Percentiles rank a stretch among this genome's conserved stretches.
Conservation (phyloP, 1,140 invertebrate genomes). For the Akabosia matsudoensis region DNA sequence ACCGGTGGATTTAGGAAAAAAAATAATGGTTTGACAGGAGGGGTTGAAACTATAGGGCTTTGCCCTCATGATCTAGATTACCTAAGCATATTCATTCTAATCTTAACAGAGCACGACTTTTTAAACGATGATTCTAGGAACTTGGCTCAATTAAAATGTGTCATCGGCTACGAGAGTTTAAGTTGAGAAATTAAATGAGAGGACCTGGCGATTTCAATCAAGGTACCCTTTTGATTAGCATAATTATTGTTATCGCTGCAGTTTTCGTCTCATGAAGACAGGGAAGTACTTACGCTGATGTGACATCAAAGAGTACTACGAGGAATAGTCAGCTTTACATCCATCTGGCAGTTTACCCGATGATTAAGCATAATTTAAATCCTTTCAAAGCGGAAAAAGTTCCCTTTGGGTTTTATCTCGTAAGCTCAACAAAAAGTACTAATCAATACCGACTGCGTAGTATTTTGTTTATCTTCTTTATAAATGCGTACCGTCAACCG, state of each 20-base stretch:
- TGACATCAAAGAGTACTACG: neutral
- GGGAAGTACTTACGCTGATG: neutral
- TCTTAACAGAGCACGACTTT: slow-evolving; percentile 1
- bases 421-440: too few relatives aligned
- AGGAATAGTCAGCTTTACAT: too few relatives aligned
- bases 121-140: slow-evolving; percentile 4
- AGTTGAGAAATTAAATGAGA: neutral
- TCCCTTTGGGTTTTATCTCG: too few relatives aligned
- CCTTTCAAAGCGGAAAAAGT: too few relatives aligned
- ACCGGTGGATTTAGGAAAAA: too few relatives aligned
- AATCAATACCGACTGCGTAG: too few relatives aligned
- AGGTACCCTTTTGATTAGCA: slow-evolving; percentile 7
- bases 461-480: too few relatives aligned
- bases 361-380: slow-evolving; percentile 20
- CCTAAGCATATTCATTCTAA: neutral
- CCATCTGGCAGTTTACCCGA: neutral
- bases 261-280: neutral
- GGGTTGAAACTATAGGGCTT: slow-evolving; percentile 12
- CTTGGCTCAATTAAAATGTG: neutral
- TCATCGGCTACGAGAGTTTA: neutral
- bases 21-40: too few relatives aligned
- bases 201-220: slow-evolving; percentile 16
- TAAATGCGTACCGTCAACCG: too few relatives aligned
- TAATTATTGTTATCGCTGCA: slow-evolving; percentile 1
- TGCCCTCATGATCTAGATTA: slow-evolving; percentile 19